Conservation (phyloP, 2,888 invertebrate species). For the Ormyrus labotus region DNA sequence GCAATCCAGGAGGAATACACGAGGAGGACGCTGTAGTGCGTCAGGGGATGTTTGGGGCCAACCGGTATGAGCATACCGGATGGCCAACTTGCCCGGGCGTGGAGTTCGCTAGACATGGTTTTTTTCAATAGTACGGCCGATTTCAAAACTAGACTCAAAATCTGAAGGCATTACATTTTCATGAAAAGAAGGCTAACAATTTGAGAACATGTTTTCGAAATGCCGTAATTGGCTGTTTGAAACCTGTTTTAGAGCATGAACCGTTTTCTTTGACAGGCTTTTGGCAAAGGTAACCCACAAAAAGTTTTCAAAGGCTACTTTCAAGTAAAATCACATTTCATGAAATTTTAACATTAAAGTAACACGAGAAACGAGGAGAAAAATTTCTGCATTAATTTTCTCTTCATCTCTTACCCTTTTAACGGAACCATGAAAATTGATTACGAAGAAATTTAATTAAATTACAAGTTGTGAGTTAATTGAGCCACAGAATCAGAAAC, state of each 20-base stretch:
- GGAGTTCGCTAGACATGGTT: background rate
- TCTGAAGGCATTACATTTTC: too few relatives aligned
- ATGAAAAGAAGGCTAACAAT: too few relatives aligned
- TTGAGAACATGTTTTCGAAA: background rate
- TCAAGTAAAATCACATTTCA: constrained; percentile 17
- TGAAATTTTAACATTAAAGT: constrained; percentile 28
- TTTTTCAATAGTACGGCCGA: background rate
- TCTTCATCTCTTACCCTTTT: constrained; percentile 7
- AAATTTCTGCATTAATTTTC: constrained; percentile 8
- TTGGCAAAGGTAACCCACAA: constrained; percentile 22
- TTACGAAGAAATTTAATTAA: too few relatives aligned
- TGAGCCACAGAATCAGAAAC: too few relatives aligned
- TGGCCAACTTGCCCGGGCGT: constrained; percentile 35
- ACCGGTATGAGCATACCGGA: constrained; percentile 37
- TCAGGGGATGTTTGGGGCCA: background rate
- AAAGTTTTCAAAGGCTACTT: constrained; percentile 1
- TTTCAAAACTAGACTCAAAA: too few relatives aligned
- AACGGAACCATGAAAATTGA: too few relatives aligned
- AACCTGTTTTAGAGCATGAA: constrained; percentile 1
- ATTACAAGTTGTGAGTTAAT: too few relatives aligned
- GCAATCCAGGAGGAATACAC: constrained; percentile 49
- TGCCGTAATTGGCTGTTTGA: constrained; percentile 1
- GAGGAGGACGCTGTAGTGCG: background rate
- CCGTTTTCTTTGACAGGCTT: constrained; percentile 17
- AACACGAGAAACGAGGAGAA: constrained; percentile 1